Conservation (phyloP, 1,140 invertebrate genomes). For the Gryon sp. region DNA sequence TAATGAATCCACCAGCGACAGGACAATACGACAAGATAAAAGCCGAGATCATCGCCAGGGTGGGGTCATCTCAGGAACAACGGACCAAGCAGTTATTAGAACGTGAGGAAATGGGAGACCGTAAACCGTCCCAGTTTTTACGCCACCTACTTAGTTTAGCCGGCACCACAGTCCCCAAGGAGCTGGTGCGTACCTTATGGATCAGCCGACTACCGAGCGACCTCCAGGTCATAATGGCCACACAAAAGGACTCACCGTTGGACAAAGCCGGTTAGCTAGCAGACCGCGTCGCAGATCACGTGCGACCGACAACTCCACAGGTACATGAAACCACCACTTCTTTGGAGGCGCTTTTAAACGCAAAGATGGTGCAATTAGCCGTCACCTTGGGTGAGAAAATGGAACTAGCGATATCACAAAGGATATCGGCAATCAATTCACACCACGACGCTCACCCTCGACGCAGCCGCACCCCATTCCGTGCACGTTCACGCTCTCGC, state of each 20-base stretch:
- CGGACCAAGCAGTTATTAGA: slow-evolving; percentile 60
- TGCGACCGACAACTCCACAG: too few species aligned
- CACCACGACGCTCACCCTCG: too few species aligned
- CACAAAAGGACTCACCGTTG: neutral
- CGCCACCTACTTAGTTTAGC: slow-evolving; percentile 45
- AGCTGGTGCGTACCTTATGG: slow-evolving; percentile 46
- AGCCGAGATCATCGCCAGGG: too few species aligned
- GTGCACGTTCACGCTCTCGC: neutral
- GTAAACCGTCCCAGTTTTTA: slow-evolving; percentile 67
- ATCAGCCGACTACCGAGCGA: slow-evolving; percentile 29
- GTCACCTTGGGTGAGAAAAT: too few species aligned
- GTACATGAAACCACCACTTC: too few species aligned
- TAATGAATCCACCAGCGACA: too few species aligned
- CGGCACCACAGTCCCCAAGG: slow-evolving; percentile 4
- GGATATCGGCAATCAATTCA: too few species aligned
- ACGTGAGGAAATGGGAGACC: slow-evolving; percentile 67
- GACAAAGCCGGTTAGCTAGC: slow-evolving; percentile 3
- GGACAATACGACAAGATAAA: too few species aligned
- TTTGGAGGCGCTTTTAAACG: too few species aligned
- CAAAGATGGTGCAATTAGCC: too few species aligned
- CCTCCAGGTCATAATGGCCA: neutral
- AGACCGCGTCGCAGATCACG: neutral
- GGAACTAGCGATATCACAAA: too few species aligned
- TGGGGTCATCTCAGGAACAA: slow-evolving; percentile 63
- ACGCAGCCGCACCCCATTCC: too few species aligned